These are phyloP conservation scores for Syrphus vitripennis DNA, from an alignment of 2,888 invertebrate species.

Conservation along the genomic window DNA sequence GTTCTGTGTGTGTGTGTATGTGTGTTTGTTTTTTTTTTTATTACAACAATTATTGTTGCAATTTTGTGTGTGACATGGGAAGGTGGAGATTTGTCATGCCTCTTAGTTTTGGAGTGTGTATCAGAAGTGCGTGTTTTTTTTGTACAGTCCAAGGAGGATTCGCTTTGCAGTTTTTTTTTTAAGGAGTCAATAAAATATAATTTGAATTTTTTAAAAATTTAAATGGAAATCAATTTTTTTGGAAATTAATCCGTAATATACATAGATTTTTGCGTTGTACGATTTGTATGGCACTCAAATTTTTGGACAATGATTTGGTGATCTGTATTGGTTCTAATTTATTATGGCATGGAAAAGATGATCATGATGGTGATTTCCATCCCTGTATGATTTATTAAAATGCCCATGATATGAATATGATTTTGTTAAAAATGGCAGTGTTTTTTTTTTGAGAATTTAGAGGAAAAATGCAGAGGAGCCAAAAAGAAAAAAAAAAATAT, in stretches of 20 bases:
- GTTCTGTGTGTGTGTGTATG: constrained; percentile 28
- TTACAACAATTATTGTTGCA: constrained; percentile 43
- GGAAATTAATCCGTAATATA: constrained; percentile 1
- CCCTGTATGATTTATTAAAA: not conserved
- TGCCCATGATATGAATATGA: not conserved
- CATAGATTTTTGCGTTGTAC: constrained; percentile 49
- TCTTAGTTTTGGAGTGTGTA: constrained; percentile 43
- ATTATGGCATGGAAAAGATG: not conserved
- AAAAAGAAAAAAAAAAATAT: no score
- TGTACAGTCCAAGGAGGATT: constrained; percentile 50
- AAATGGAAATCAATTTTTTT: constrained; percentile 38
- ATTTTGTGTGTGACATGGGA: constrained; percentile 30
- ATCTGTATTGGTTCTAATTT: not conserved
- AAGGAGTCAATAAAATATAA: not conserved
- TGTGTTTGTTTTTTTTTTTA: constrained; percentile 1
- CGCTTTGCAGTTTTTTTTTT: not conserved
- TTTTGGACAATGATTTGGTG: constrained; percentile 19
- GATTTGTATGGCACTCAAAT: constrained; percentile 64
- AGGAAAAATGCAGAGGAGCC: not conserved
- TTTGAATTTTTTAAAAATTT: constrained; percentile 1
- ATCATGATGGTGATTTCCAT: not conserved
- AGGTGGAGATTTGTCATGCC: constrained; percentile 44
- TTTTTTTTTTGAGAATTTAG: constrained; percentile 2
- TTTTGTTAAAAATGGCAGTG: constrained; percentile 46
- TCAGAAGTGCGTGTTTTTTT: constrained; percentile 57